A percentile compares a stretch with the other conserved stretches of the same genome.
Evolutionary conservation across 2,113 vertebrate genomes (phyloP).

Genomic region (Corythornis vintsioides): DNA sequence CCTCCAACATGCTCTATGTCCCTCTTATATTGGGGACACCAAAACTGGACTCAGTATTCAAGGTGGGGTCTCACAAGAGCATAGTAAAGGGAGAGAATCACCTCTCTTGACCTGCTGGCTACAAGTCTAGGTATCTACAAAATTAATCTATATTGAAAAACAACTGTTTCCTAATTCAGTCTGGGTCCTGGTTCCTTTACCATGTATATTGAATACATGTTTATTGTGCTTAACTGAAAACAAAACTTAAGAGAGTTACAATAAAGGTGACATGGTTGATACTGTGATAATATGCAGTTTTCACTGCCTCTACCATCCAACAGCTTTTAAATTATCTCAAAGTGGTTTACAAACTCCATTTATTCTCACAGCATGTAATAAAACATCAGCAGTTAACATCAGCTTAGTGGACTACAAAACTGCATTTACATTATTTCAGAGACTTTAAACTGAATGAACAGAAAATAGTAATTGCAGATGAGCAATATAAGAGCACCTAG

Average conservation of each 20-base stretch:
- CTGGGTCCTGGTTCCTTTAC: neutral
- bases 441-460: neutral
- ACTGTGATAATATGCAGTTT: neutral
- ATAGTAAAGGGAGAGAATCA: too few species aligned
- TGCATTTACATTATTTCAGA: neutral
- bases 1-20: too few species aligned
- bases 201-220: neutral
- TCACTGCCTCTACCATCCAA: neutral
- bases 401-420: neutral
- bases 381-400: neutral
- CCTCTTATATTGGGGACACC: too few species aligned
- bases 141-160: neutral
- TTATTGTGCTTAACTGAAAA: neutral
- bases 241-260: neutral
- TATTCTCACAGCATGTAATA: neutral
- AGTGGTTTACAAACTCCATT: neutral
- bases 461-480: neutral
- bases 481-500: neutral
- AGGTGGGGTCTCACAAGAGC: too few species aligned
- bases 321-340: neutral
- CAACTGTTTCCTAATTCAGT: neutral
- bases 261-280: neutral
- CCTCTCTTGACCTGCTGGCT: too few species aligned
- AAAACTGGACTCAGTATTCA: too few species aligned
- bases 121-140: neutral